Percentiles rank a stretch among this genome's conserved stretches.
These are phyloP conservation scores for Lycia hirtaria DNA, from an alignment of 2,888 invertebrate genomes.

Conservation along the genomic window DNA sequence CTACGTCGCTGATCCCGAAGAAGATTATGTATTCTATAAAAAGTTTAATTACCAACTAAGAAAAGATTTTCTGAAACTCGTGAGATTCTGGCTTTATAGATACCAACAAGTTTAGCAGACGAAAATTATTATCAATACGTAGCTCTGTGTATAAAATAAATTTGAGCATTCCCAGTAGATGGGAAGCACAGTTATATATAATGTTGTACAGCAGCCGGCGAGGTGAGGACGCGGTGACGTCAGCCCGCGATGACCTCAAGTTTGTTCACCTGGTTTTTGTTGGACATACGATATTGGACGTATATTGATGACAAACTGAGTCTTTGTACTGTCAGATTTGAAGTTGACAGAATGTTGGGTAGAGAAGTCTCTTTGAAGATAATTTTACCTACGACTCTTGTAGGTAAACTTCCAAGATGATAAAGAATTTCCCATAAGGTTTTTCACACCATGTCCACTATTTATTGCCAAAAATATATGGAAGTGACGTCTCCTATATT, in stretches of 20 bases:
- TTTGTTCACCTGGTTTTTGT: conserved; percentile 39
- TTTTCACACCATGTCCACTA: too few species aligned
- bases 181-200: conserved; percentile 7
- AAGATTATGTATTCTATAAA: too few species aligned
- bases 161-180: neutral
- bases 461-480: too few species aligned
- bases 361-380: neutral
- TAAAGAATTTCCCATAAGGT: too few species aligned
- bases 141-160: neutral
- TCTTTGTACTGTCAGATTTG: conserved; percentile 29
- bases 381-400: neutral
- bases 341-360: conserved; percentile 11
- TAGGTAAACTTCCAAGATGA: neutral
- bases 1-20: too few species aligned
- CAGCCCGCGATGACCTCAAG: conserved; percentile 37
- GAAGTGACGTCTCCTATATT: too few species aligned
- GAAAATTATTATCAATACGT: neutral
- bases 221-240: conserved; percentile 33
- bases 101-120: too few species aligned
- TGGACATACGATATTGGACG: conserved; percentile 24
- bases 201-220: conserved; percentile 9
- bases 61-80: too few species aligned
- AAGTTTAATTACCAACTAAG: too few species aligned
- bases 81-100: too few species aligned
- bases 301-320: conserved; percentile 25